Base-by-base conservation (phyloP, 2,888 invertebrate genomes). In the Cheilosia vernalis region DNA sequence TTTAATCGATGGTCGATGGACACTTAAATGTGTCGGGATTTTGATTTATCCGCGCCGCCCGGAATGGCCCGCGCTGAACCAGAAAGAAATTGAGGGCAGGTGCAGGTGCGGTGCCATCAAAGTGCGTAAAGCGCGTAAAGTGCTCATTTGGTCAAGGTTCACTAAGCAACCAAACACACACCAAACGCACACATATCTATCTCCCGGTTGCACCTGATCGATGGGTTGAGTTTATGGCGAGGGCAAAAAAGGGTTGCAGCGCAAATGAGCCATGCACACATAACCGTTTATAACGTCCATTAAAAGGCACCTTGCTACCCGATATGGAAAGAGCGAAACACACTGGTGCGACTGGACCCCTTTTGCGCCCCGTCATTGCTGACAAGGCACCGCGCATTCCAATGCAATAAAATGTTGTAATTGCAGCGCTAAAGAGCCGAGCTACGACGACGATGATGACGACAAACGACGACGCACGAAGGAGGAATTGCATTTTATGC, bases 181-280 rank as follows among this genome's bases (percentile, higher is more conserved):
- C 27, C n/a, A n/a, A n/a, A 27, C 27, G 1, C 24, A 5, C 27
- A 27, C 6, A 27, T 1, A 27, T 5, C 40, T 21, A 58, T 56
- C 13, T 61, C 51, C 19, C 44, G 55, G 49, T 51, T 30, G 66
- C 80, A 83, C 82, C 66, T 83, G 82, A 80, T 70, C 79, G 74
- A 73, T 67, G 42, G 44, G 15, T 30, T 42, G 56, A 64, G 15
- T 42, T 21, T 9, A 27, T 15, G 13, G 53, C 9, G 42, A 61
- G 30, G 17, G 13, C 47, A 19, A 69, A 76, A 81, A 85, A 81
- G 74, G 85, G 81, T 77, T 85, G 40, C 76, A 77, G 81, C 81
- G 76, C 77, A 81, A 85, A 85, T 85, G 84, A 85, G 84, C 80
- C 84, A 76, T 85, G 81, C 72, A 81, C 76, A 81, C 81, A 81